Conservation (phyloP, 2,888 invertebrate genomes). For the Lepetodrilus schrolli region DNA sequence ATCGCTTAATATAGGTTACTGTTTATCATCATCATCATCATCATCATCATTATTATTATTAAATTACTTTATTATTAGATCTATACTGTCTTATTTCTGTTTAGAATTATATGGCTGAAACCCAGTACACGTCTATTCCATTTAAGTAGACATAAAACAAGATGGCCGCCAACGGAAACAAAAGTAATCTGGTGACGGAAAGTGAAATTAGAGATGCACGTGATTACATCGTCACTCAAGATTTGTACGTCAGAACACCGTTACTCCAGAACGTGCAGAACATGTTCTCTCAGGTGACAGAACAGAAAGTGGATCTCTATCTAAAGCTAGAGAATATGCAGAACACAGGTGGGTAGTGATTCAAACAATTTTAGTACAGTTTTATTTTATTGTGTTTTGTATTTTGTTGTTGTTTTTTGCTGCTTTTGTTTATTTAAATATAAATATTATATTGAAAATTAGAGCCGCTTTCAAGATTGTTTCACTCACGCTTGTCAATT, state of each 20-base stretch:
- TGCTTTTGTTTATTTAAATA: background rate
- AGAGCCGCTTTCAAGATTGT: no score
- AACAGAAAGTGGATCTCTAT: slow-evolving; percentile 49
- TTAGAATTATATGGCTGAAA: background rate
- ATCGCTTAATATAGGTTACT: no score
- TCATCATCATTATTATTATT: no score
- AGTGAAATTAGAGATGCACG: background rate
- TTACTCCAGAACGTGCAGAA: slow-evolving; percentile 50
- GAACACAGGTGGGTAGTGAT: slow-evolving; percentile 52
- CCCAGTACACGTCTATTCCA: background rate
- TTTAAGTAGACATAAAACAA: background rate
- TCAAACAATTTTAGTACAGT: background rate
- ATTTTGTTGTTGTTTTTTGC: background rate
- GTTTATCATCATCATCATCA: no score
- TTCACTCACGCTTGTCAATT: no score
- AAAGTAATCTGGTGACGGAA: background rate
- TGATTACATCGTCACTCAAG: background rate
- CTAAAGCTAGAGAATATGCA: slow-evolving; percentile 69
- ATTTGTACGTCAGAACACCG: slow-evolving; percentile 50
- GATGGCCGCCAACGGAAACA: background rate
- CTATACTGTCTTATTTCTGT: no score
- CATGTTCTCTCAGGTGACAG: slow-evolving; percentile 49
- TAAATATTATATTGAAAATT: no score
- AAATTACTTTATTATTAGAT: no score
- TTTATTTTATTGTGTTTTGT: background rate